These are phyloP conservation scores for Porites rus DNA, from an alignment of 92 coral and sea anemone genomes.

Conservation along the genomic window DNA sequence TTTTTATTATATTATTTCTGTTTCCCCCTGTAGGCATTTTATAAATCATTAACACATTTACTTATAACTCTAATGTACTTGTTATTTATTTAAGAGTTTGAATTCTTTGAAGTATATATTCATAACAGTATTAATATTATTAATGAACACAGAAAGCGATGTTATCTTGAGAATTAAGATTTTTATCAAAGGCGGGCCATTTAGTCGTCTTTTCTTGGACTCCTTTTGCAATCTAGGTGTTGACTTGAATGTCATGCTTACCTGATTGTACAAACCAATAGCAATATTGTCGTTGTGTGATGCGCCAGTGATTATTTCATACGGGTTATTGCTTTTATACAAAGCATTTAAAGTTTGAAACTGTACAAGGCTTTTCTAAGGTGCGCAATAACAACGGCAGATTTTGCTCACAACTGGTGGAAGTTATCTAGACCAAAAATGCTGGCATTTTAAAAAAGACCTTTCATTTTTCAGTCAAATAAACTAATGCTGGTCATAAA, in stretches of 20 bases:
- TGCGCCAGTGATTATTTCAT: no score
- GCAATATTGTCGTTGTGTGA: no score
- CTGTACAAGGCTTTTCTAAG: constrained; percentile 4
- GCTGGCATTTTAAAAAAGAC: constrained; percentile 32
- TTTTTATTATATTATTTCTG: background rate
- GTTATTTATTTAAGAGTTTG: background rate
- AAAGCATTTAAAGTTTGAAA: background rate
- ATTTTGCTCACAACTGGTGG: constrained; percentile 18
- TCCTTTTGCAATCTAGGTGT: background rate
- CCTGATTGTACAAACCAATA: background rate
- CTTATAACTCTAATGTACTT: background rate
- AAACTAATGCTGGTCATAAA: constrained; percentile 20
- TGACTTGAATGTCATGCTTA: background rate
- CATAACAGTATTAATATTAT: background rate
- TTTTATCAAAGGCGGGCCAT: background rate
- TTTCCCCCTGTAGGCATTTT: background rate
- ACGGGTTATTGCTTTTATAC: background rate
- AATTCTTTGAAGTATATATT: no score
- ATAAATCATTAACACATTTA: background rate
- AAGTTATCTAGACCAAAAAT: constrained; percentile 20
- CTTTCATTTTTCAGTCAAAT: background rate
- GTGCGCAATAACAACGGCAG: background rate
- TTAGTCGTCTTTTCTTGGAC: background rate
- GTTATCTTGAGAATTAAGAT: background rate
- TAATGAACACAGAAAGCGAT: background rate